Base-by-base conservation (phyloP, 1,140 invertebrate genomes). In the Nebria ingens region DNA sequence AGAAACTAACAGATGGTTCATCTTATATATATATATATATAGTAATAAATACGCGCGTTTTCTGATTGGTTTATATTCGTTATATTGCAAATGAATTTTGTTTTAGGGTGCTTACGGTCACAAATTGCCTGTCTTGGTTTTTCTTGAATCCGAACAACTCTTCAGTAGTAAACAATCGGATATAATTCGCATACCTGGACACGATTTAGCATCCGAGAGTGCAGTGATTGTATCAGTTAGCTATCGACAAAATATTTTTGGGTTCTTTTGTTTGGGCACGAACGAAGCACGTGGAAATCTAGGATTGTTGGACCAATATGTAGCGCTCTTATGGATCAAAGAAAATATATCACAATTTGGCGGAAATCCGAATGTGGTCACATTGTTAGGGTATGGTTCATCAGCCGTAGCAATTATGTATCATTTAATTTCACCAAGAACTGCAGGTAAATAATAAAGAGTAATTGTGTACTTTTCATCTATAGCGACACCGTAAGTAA, bases 281-380 rank as follows among this genome's bases (percentile, higher is more conserved):
- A 6, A 57, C 58, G 55, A 78, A 75, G 53, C 69, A 3, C 66
- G 77, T 1, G 86, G 86, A 0, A 89, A 89, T 65, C 75, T 85
- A 20, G 85, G 84, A 1, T 63, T 88, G 11, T 69, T 84, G 52
- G 87, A 90, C 67, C 84, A 89, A 57, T 80, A 82, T 56, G 65
- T 84, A 53, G 85, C 84, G 0, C 62, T 91, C 13, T 61, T 81
- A 15, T 91, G 87, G 87, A 71, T 88, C 1, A 70, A 79, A 51
- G 74, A 81, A 53, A 86, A 90, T 68, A 84, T 88, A 38, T 69
- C 69, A 15, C 70, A 76, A 15, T 89, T 90, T 63, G 86, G 86
- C 1, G 87, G 87, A 3, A 83, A 89, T 71, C 73, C 79, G 0
- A 69, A 76, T 12, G 71, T 76, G 23, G 73, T 91, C 0, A 89